Evolutionary conservation across 2,113 vertebrate genomes (phyloP).

Genomic region (Phaethon lepturus): DNA sequence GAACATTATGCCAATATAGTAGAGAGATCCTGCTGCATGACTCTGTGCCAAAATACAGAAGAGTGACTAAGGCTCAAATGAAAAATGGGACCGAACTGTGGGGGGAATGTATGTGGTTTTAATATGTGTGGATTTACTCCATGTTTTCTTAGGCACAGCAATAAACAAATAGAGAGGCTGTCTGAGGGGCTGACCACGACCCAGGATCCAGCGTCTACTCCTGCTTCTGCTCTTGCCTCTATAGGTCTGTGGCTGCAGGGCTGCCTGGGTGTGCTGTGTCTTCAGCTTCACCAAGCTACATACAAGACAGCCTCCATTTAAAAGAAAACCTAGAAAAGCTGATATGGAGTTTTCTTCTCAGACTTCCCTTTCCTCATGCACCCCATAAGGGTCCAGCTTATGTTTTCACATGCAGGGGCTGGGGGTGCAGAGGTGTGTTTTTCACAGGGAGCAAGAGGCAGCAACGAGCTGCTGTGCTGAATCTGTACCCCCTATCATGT

Average conservation of each 20-base stretch:
- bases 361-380: neutral
- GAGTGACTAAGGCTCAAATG: neutral
- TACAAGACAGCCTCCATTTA: neutral
- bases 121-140: neutral
- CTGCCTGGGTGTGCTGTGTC: neutral
- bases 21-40: neutral
- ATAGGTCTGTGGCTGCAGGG: neutral
- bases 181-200: neutral
- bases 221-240: neutral
- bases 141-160: neutral
- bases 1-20: neutral
- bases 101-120: neutral
- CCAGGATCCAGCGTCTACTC: neutral
- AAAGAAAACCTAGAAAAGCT: neutral
- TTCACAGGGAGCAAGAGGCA: neutral
- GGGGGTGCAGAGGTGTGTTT: neutral
- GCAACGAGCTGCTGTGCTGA: neutral
- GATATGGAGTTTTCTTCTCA: accelerated
- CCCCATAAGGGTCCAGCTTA: neutral
- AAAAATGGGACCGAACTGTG: neutral
- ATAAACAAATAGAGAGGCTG: neutral
- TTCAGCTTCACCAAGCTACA: neutral
- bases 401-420: neutral
- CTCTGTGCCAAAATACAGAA: neutral
- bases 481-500: neutral